A percentile compares a stretch with the other conserved stretches of the same genome.
These are phyloP conservation scores for Ageneiosus marmoratus DNA, from an alignment of 2,113 vertebrate species.

Conservation along the genomic window DNA sequence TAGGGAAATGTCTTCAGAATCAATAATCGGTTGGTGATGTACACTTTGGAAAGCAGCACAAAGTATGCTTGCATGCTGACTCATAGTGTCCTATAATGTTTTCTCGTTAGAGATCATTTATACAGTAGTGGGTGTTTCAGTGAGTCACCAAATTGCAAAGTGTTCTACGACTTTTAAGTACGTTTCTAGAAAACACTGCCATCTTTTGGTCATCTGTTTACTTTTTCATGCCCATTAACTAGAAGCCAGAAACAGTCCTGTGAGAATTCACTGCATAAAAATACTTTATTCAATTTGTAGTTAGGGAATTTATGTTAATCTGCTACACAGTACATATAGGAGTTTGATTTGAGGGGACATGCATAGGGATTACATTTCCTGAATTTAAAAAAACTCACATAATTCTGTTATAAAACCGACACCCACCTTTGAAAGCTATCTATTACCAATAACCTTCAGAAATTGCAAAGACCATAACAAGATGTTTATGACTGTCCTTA, in stretches of 20 bases:
- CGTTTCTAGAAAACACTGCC: conserved; percentile 44
- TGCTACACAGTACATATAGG: neutral
- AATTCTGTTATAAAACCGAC: neutral
- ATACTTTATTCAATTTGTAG: neutral
- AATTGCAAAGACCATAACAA: neutral
- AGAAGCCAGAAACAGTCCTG: neutral
- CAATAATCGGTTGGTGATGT: conserved; percentile 4
- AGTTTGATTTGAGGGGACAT: neutral
- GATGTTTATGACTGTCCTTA: neutral
- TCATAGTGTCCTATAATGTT: conserved; percentile 35
- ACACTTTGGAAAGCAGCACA: conserved; percentile 9
- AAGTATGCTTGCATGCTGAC: conserved; percentile 2
- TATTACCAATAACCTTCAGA: neutral
- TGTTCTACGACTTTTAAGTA: conserved; percentile 10
- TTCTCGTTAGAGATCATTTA: conserved; percentile 43
- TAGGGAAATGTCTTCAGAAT: conserved; percentile 18
- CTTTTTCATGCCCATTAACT: neutral
- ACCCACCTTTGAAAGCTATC: neutral
- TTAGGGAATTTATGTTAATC: neutral
- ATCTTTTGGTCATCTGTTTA: conserved; percentile 38
- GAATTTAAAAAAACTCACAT: neutral
- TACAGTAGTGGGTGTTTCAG: conserved; percentile 15
- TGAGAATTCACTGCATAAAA: neutral
- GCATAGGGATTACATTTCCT: neutral
- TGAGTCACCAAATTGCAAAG: conserved; percentile 44